Evolutionary conservation across 2,113 vertebrate species (phyloP).

Genomic region (Brevimyrus niger): DNA sequence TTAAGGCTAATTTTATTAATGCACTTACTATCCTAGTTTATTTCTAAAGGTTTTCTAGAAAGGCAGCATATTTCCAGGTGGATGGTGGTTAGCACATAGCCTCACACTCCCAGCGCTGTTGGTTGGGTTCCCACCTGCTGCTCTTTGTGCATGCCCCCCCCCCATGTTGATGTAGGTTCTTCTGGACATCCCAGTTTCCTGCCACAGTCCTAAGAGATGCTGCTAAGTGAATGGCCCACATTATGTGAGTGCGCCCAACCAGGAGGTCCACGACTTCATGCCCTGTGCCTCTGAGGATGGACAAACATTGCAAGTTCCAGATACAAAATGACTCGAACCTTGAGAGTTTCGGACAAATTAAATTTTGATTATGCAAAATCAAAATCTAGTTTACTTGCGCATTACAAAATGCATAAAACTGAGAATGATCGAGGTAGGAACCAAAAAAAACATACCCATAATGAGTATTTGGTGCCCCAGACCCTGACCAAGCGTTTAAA

Average conservation of each 20-base stretch:
- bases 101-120: not conserved
- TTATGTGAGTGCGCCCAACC: not conserved
- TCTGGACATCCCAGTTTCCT: not conserved
- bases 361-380: not conserved
- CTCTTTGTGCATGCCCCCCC: not conserved
- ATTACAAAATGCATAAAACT: not conserved
- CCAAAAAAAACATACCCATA: not conserved
- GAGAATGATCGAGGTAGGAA: not conserved
- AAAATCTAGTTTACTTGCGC: not conserved
- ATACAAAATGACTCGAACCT: not conserved
- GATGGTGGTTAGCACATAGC: not conserved
- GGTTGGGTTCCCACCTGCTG: not conserved
- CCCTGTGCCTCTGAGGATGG: not conserved
- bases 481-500: not conserved
- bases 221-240: not conserved
- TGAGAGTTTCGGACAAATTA: not conserved
- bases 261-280: not conserved
- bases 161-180: not conserved
- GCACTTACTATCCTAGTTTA: not conserved
- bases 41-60: not conserved
- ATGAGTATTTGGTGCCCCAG: not conserved
- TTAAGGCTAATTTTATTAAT: not conserved
- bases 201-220: not conserved
- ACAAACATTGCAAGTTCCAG: not conserved
- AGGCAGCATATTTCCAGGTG: not conserved